Percentiles rank a stretch among this genome's conserved stretches.
phyloP scores from a whole-genome alignment of 2,888 invertebrate genomes.

The Pachydiplax longipennis region DNA sequence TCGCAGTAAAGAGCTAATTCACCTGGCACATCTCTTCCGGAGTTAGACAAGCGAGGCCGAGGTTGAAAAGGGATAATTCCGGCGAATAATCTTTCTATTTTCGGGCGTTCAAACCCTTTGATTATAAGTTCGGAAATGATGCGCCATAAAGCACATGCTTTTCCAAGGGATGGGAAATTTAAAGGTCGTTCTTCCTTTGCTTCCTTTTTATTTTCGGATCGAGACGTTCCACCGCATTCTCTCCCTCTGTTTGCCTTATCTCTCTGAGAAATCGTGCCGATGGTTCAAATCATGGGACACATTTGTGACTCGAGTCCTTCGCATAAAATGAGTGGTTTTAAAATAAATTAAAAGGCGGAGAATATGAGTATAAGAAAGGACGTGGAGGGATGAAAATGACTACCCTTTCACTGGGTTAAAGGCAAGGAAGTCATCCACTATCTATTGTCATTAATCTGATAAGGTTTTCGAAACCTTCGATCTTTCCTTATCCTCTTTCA shows the following conservation, averaged over 20 bases:
- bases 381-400: too few species aligned
- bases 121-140: slow-evolving; percentile 41
- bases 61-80: neutral
- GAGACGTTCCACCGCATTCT: neutral
- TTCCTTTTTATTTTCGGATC: neutral
- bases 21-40: neutral
- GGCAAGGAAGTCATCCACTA: too few species aligned
- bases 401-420: too few species aligned
- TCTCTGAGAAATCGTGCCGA: neutral
- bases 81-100: slow-evolving; percentile 8
- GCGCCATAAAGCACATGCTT: neutral
- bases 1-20: neutral
- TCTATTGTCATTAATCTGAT: too few species aligned
- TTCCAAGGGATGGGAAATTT: neutral
- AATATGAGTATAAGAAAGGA: too few species aligned
- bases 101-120: slow-evolving; percentile 1
- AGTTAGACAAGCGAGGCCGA: neutral
- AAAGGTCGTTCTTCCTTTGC: neutral
- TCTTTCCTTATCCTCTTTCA: too few species aligned
- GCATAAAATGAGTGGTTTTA: neutral
- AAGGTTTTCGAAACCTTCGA: too few species aligned
- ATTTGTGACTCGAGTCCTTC: neutral
- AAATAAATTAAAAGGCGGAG: neutral
- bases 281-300: neutral
- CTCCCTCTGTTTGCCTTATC: neutral